Evolutionary conservation across 2,888 invertebrate genomes (phyloP).

Genomic region (Melieria picta): DNA sequence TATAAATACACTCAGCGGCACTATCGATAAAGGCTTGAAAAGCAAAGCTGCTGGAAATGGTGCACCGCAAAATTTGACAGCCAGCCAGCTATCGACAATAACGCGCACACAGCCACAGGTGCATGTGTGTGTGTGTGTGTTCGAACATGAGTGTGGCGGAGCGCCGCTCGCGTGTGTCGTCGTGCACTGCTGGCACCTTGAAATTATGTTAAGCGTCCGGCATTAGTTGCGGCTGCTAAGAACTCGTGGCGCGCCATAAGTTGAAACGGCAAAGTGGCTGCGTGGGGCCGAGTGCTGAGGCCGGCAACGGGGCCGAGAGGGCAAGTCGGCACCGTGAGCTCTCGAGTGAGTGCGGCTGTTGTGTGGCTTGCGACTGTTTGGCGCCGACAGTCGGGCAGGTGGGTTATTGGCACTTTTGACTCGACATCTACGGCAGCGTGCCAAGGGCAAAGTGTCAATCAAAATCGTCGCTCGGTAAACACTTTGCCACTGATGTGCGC

Average conservation of each 20-base stretch:
- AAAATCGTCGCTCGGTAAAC: no score
- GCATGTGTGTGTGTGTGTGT: background rate
- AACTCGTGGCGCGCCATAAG: background rate
- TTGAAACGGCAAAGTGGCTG: background rate
- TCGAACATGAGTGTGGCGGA: no score
- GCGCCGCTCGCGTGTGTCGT: background rate
- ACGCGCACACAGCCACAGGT: background rate
- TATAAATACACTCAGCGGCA: conserved; percentile 11
- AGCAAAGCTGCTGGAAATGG: background rate
- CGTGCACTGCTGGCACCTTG: background rate
- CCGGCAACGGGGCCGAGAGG: background rate
- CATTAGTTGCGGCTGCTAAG: background rate
- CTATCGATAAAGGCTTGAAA: background rate
- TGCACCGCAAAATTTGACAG: background rate
- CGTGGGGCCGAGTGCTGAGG: background rate
- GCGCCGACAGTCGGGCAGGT: no score
- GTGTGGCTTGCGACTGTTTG: background rate
- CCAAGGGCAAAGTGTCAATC: no score
- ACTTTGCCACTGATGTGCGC: no score
- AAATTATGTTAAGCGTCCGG: background rate
- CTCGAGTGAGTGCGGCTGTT: background rate
- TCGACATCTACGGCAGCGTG: no score
- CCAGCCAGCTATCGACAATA: background rate
- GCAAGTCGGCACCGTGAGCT: background rate
- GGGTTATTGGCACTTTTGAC: no score